These are phyloP conservation scores for Orussus abietinus DNA, from an alignment of 1,140 invertebrate species.

Conservation along the genomic window DNA sequence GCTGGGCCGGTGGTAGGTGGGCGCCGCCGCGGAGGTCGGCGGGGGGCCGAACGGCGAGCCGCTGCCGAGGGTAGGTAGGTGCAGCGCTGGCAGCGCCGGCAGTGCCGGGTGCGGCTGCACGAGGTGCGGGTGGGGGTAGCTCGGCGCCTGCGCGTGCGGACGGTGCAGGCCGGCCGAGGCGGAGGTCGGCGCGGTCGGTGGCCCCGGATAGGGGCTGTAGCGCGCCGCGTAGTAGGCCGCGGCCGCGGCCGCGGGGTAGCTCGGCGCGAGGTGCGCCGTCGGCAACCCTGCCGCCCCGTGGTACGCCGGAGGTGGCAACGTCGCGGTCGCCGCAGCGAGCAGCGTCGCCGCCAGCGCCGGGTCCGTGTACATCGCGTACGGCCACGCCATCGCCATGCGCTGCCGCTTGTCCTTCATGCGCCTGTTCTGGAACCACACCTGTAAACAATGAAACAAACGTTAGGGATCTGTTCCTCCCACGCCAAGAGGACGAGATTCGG, in stretches of 20 bases:
- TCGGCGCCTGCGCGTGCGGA: slow-evolving; percentile 17
- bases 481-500: too few species aligned
- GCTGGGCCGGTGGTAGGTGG: slow-evolving; percentile 19
- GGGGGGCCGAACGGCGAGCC: slow-evolving; percentile 20
- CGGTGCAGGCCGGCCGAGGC: slow-evolving; percentile 13
- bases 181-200: slow-evolving; percentile 23
- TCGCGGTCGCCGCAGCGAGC: slow-evolving; percentile 78
- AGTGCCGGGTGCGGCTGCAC: slow-evolving; percentile 31
- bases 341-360: slow-evolving; percentile 88
- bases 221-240: slow-evolving; percentile 38
- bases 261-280: slow-evolving; percentile 43
- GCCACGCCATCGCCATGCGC: slow-evolving; percentile 89
- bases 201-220: slow-evolving; percentile 31
- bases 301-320: slow-evolving; percentile 49
- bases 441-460: slow-evolving; percentile 24
- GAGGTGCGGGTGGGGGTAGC: slow-evolving; percentile 24
- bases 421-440: slow-evolving; percentile 99
- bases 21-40: slow-evolving; percentile 20
- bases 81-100: slow-evolving; percentile 26
- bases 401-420: slow-evolving; percentile 99
- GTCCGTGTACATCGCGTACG: slow-evolving; percentile 90
- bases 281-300: slow-evolving; percentile 41
- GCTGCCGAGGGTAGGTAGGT: slow-evolving; percentile 24
- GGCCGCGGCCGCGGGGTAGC: slow-evolving; percentile 34
- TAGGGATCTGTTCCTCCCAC: too few species aligned